Conservation (phyloP, 2,113 vertebrate genomes). For the Paradisaea rubra region DNA sequence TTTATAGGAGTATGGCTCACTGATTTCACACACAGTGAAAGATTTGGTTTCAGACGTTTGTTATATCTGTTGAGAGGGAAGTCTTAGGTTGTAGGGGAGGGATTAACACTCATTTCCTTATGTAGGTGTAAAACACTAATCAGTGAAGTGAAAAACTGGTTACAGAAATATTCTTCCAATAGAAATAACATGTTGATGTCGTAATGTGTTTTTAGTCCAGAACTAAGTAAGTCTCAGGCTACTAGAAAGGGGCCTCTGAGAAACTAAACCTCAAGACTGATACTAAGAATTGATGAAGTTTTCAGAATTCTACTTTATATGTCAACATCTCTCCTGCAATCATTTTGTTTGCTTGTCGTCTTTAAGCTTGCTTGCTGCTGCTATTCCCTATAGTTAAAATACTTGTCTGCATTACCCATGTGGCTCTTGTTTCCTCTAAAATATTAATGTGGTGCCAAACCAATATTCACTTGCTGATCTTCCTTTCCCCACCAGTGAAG, state of each 20-base stretch:
- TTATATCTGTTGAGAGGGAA: neutral
- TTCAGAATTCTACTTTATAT: neutral
- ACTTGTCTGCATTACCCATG: neutral
- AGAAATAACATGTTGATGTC: neutral
- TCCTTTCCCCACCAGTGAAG: neutral
- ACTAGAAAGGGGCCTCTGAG: neutral
- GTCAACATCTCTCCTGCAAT: neutral
- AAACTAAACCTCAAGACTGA: neutral
- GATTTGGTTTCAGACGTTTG: neutral
- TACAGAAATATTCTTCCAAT: neutral
- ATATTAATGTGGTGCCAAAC: neutral
- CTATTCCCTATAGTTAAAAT: neutral
- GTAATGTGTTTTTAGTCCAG: neutral
- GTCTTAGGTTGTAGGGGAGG: neutral
- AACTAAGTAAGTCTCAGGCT: neutral
- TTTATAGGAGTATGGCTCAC: neutral
- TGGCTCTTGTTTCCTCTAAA: neutral
- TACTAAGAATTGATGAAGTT: neutral
- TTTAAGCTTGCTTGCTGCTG: neutral
- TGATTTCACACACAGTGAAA: neutral
- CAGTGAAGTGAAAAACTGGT: neutral
- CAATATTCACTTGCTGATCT: neutral
- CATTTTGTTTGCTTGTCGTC: neutral
- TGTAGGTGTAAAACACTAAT: neutral
- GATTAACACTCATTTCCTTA: neutral